Base-by-base conservation (phyloP, 2,888 invertebrate species). In the Drosophila incognita region DNA sequence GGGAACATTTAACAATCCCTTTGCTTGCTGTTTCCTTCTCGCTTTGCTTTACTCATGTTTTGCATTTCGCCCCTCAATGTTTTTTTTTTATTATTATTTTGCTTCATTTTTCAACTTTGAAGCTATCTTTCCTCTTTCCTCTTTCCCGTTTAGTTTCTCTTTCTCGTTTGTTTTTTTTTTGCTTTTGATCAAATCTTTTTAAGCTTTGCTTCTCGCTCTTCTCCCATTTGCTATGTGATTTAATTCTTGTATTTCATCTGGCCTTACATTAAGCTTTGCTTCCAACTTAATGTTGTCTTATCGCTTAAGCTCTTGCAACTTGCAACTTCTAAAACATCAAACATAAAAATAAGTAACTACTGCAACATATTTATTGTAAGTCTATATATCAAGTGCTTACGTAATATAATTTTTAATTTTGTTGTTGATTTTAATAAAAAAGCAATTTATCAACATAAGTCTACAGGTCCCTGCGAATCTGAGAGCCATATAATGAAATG, bases 371-470 rank as follows among this genome's bases (percentile, higher is more conserved):
- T 42, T 21, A 1, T 2, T 21, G 13, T 1, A 13, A 15, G 4
- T 18, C 2, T 18, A 5, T 27, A 27, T 13, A 46, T 29, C 29
- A 35, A 18, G 18, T 69, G n/a, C 36, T 40, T 48, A 10, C 36
- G 53, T 36, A 35, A 52, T 35, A 21, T 49, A 38, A 49, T 61
- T 81, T 74, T 67, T 67, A 73, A 77, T 74, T 79, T 76, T 29
- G 64, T 89, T 87, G 67, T 76, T 82, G 76, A 83, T 87, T 90
- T 88, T 74, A 89, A 90, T 88, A 90, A 87, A 86, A 83, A 71
- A 67, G 66, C 79, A 81, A 85, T 87, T 90, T 82, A 86, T 71
- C 73, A 74, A 77, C 68, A 63, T 54, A 69, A 68, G 58, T 65
- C 66, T 63, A 62, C 54, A 21, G 46, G 15, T 24, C 46, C 15